Conservation (phyloP, 2,888 invertebrate species). For the Agonopterix arenella region DNA sequence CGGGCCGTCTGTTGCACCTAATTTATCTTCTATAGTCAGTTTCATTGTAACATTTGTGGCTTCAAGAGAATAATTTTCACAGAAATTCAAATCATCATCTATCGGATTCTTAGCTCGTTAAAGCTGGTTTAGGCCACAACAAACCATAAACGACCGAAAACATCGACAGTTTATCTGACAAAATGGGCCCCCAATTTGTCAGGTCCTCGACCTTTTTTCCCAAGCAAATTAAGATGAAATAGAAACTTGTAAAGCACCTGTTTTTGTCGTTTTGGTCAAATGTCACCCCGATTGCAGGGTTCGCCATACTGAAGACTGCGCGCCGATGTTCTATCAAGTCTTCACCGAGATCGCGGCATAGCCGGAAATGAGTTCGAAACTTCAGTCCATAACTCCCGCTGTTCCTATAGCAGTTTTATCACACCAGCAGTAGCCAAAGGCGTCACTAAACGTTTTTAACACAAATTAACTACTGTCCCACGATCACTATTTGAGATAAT, state of each 20-base stretch:
- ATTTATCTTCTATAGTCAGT: too few species aligned
- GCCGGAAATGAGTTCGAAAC: conserved; percentile 43
- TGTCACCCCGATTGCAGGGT: conserved; percentile 78
- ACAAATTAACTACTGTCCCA: conserved; percentile 26
- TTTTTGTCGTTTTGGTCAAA: conserved; percentile 84
- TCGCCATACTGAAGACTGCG: conserved; percentile 56
- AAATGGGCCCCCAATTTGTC: too few species aligned
- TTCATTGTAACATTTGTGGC: too few species aligned
- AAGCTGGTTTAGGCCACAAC: too few species aligned
- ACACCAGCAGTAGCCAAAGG: conserved; percentile 19
- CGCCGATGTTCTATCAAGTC: conserved; percentile 20
- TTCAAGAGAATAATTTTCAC: too few species aligned
- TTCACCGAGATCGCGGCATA: conserved; percentile 46
- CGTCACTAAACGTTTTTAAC: conserved; percentile 16
- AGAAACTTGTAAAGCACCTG: conserved; percentile 49
- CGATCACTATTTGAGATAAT: conserved; percentile 37
- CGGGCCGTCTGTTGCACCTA: too few species aligned
- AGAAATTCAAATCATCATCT: too few species aligned
- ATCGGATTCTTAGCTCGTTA: too few species aligned
- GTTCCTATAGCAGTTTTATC: conserved; percentile 16
- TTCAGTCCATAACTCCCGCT: conserved; percentile 40
- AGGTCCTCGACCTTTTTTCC: too few species aligned
- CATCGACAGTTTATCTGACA: too few species aligned
- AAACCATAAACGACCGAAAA: too few species aligned
- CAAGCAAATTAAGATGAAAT: neutral